Base-by-base conservation (phyloP, 2,888 invertebrate species). In the Dyspetes luteomarginatus region DNA sequence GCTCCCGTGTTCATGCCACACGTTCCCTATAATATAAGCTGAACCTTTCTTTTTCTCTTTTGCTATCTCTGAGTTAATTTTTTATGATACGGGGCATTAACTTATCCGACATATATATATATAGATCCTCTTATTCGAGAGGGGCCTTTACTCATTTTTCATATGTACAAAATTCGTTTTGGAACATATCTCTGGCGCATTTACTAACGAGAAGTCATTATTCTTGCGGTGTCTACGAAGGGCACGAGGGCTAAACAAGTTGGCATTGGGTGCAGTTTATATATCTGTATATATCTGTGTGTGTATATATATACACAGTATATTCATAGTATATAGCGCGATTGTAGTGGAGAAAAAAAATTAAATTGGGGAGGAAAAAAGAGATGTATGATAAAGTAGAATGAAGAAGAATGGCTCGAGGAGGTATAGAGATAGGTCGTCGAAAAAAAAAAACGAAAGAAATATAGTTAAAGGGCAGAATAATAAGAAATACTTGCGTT, bases 151-250 rank as follows among this genome's bases (percentile, higher is more conserved):
- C 17, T 15, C 48, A 15, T 17, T 5, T 48, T 5, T 48, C 48
- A 17, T 48, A 48, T 17, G 48, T 0, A 5, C 36, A 15, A 64
- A 67, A 69, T 50, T 56, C n/a, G 48, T 56, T 79, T 71, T 48
- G 73, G 56, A 67, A 26, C 22, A 41, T 52, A 68, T 62, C 43
- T 52, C 45, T 65, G 62, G 67, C 65, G 76, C 76, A 67, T 68
- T 81, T 73, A 64, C 77, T 76, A 73, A 76, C 76, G 77, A 81
- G 81, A 77, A 73, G 68, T 64, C 81, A 77, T 81, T 81, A 81
- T 81, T 77, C 81, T 81, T 81, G 30, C 76, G 68, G 77, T 73
- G 73, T 73, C n/a, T n/a, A 68, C 68, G 72, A 72, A 77, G 76
- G 36, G 30, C 36, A 26, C 2, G 48, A 48, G 48, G 48, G 17